These are phyloP conservation scores for Carassius gibelio DNA, from an alignment of 2,113 vertebrate species.

Conservation along the genomic window DNA sequence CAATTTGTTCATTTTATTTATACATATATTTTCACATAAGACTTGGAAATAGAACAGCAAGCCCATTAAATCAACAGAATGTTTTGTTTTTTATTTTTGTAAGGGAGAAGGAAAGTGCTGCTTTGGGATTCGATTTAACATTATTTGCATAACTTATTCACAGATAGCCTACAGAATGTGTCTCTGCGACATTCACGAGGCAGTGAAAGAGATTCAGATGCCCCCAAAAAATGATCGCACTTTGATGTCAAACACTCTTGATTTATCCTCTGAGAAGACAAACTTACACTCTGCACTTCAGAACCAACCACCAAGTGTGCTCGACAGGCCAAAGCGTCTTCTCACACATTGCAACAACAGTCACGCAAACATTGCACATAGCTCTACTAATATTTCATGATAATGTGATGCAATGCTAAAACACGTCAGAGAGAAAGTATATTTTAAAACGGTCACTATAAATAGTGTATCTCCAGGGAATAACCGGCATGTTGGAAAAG, in stretches of 20 bases:
- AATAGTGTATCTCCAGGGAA: slow-evolving; percentile 36
- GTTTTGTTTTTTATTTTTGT: slow-evolving; percentile 30
- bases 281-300: slow-evolving; percentile 17
- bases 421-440: slow-evolving; percentile 7
- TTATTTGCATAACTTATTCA: slow-evolving; percentile 29
- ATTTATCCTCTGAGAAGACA: slow-evolving; percentile 34
- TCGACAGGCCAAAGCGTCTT: slow-evolving; percentile 6
- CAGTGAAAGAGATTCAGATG: not conserved
- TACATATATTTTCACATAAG: slow-evolving; percentile 18
- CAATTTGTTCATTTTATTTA: slow-evolving; percentile 19
- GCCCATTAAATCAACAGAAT: slow-evolving; percentile 7
- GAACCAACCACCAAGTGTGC: slow-evolving; percentile 5
- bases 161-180: slow-evolving; percentile 12
- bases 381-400: slow-evolving; percentile 13
- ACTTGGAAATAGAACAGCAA: slow-evolving; percentile 16
- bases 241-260: not conserved
- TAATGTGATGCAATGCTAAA: not conserved
- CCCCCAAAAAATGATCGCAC: not conserved
- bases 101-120: slow-evolving; percentile 16
- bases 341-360: slow-evolving; percentile 7
- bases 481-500: slow-evolving; percentile 29
- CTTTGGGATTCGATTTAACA: slow-evolving; percentile 16
- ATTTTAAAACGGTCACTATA: slow-evolving; percentile 28
- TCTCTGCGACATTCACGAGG: slow-evolving; percentile 29
- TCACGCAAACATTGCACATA: slow-evolving; percentile 31